Evolutionary conservation across 2,113 vertebrate genomes (phyloP), one percentile per base, ranked within the genome.

Genomic region (Clinocottus analis): DNA sequence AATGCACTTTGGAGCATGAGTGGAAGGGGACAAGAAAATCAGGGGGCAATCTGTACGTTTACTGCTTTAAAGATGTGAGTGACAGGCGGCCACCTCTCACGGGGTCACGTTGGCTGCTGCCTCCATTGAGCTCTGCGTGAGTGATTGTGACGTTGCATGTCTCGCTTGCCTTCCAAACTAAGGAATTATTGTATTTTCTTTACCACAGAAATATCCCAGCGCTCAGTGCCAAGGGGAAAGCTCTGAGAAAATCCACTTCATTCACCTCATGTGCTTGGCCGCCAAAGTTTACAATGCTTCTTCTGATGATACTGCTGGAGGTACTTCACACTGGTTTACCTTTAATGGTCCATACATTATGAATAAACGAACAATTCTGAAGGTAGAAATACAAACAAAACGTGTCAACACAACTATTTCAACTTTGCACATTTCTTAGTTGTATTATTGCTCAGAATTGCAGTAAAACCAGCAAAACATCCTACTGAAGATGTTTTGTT

Each of bases 241-340:
- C 14, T 2, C 0, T 21, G 0, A 11, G 0, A 37, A 0, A 0
- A 4, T 85, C 7, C 0, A 5, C 2, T 33, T 17, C 29, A 39
- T 33, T 31, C 43, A 77, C 47, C 41, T 85, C 19, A 7, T 53
- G 27, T 88, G 83, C 16, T 7, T n/a, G n/a, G n/a, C n/a, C n/a
- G n/a, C n/a, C n/a, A n/a, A n/a, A n/a, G n/a, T n/a, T n/a, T n/a
- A n/a, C n/a, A n/a, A n/a, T n/a, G n/a, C n/a, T n/a, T n/a, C n/a
- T n/a, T n/a, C n/a, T n/a, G n/a, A n/a, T n/a, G n/a, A n/a, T n/a
- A n/a, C n/a, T n/a, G n/a, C n/a, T n/a, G n/a, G n/a, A n/a, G n/a
- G n/a, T n/a, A n/a, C n/a, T n/a, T n/a, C n/a, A n/a, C n/a, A n/a
- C n/a, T n/a, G n/a, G n/a, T n/a, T n/a, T n/a, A n/a, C n/a, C n/a